A percentile compares a stretch with the other conserved stretches of the same genome.
phyloP scores from a whole-genome alignment of 1,140 invertebrate species.

The Neotoxoptera formosana region DNA sequence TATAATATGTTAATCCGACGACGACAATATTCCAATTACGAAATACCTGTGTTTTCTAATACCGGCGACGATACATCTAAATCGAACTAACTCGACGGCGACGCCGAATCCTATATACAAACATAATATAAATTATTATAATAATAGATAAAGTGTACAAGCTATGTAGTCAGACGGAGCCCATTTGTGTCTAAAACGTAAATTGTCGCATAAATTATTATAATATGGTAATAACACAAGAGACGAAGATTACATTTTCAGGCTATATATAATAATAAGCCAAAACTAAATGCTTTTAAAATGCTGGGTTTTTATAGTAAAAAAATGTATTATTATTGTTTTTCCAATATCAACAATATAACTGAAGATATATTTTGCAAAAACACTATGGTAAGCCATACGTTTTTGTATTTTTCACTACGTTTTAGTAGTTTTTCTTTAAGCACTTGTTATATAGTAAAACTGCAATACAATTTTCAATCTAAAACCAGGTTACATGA shows the following conservation, averaged over 20 bases:
- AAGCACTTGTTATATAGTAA: background rate
- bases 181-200: background rate
- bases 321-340: background rate
- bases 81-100: background rate
- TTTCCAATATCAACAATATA: background rate
- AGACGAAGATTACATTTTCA: background rate
- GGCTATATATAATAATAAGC: background rate
- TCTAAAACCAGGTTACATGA: background rate
- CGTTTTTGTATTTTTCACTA: background rate
- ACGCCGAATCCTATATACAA: background rate
- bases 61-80: background rate
- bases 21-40: constrained; percentile 34
- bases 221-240: background rate
- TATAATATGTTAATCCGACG: background rate
- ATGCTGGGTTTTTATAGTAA: background rate
- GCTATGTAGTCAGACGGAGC: background rate
- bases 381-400: background rate
- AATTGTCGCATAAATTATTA: background rate
- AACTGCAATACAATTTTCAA: background rate
- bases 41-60: constrained; percentile 27
- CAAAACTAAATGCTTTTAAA: background rate
- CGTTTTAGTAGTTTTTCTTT: background rate
- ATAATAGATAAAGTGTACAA: no score
- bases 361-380: background rate
- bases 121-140: background rate